These are phyloP conservation scores for Muntiacus reevesi DNA, from an alignment of 2,113 vertebrate genomes.

Conservation along the genomic window DNA sequence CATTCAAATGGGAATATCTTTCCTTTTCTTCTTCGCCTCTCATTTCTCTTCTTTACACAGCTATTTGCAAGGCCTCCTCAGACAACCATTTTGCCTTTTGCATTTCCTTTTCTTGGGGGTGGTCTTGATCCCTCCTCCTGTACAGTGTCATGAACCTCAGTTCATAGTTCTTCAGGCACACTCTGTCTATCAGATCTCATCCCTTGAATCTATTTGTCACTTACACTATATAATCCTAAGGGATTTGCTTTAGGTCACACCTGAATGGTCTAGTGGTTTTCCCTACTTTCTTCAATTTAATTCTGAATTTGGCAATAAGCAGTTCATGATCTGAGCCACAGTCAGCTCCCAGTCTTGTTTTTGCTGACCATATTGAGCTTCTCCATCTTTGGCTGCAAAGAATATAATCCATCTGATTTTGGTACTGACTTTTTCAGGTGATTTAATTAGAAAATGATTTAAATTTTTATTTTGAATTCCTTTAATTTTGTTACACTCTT, in stretches of 20 bases:
- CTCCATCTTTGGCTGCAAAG: not conserved
- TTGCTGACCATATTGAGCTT: not conserved
- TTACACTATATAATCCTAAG: not conserved
- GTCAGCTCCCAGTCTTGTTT: not conserved
- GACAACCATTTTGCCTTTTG: not conserved
- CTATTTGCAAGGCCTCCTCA: not conserved
- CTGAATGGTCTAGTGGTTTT: not conserved
- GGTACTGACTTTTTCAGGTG: not conserved
- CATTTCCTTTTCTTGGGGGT: not conserved
- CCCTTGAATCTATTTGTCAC: not conserved
- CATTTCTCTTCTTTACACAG: not conserved
- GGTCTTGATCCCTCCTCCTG: not conserved
- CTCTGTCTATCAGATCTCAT: not conserved
- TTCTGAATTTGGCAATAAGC: not conserved
- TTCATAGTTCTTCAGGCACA: not conserved
- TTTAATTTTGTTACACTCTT: not conserved
- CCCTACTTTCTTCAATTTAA: not conserved
- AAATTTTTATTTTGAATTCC: not conserved
- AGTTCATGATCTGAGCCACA: not conserved
- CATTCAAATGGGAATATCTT: not conserved
- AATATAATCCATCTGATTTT: not conserved
- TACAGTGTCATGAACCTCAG: not conserved
- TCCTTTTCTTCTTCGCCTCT: not conserved
- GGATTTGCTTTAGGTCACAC: not conserved
- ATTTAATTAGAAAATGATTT: not conserved